Evolutionary conservation across 1,140 invertebrate species (phyloP).

Genomic region (Lycorma delicatula): DNA sequence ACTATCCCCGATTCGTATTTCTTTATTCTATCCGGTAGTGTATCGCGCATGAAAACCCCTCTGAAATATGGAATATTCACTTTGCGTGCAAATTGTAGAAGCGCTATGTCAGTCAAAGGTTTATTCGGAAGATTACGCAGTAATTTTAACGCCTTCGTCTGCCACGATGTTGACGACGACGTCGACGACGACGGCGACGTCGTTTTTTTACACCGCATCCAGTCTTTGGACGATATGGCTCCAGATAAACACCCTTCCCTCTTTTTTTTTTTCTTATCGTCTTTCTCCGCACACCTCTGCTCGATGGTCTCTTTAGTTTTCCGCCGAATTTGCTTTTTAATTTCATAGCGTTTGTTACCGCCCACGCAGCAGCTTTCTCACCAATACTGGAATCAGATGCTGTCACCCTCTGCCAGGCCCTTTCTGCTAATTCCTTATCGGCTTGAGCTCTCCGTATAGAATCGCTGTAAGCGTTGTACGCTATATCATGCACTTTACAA

Average conservation of each 20-base stretch:
- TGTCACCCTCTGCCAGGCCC: slow-evolving; percentile 34
- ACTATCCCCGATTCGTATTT: slow-evolving; percentile 29
- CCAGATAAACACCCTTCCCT: slow-evolving; percentile 33
- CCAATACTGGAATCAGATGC: slow-evolving; percentile 33
- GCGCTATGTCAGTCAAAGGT: not conserved
- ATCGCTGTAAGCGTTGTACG: slow-evolving; percentile 31
- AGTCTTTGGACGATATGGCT: slow-evolving; percentile 17
- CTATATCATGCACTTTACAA: slow-evolving; percentile 40
- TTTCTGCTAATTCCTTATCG: slow-evolving; percentile 33
- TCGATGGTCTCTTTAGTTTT: not conserved
- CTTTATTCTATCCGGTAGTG: slow-evolving; percentile 21
- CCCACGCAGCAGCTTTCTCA: slow-evolving; percentile 33
- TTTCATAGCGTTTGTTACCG: slow-evolving; percentile 32
- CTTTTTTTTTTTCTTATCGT: not conserved
- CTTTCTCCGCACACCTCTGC: not conserved
- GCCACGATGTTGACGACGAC: not conserved
- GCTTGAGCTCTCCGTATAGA: slow-evolving; percentile 33
- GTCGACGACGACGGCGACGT: not conserved
- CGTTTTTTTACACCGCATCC: slow-evolving; percentile 3
- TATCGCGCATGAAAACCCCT: slow-evolving; percentile 22
- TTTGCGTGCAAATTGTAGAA: not conserved
- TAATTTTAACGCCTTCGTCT: not conserved
- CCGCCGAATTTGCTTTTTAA: slow-evolving; percentile 32
- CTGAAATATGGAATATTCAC: slow-evolving; percentile 17
- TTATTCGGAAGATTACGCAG: not conserved